Base-by-base conservation (phyloP, 2,113 vertebrate genomes). In the Megaceryle torquata region DNA sequence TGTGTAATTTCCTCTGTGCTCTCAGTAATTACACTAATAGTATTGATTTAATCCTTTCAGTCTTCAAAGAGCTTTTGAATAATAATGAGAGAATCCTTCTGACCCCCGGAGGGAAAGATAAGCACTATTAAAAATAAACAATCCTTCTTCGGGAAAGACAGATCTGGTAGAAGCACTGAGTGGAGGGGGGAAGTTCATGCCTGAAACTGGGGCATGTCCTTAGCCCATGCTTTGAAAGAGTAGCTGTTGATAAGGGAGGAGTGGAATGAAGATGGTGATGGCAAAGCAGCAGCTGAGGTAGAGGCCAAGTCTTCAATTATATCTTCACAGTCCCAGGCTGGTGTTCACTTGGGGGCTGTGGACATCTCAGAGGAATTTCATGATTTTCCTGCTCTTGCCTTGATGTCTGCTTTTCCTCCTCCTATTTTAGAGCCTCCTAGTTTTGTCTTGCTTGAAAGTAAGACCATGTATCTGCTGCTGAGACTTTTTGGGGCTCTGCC, bases 1-100 rank as follows among this genome's bases (percentile, higher is more conserved):
- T 43, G 44, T 1, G 0, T 2, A 1, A 7, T 39, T 91, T 85
- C 53, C 69, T 69, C 59, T 86, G 53, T 69, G n/a, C 28, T 82
- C 25, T 86, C 29, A 33, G 65, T 68, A 79, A 78, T 93, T 86
- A 57, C 35, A 24, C 7, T 64, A 68, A 65, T 53, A 86, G 67
- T 65, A 76, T 72, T 82, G 74, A 86, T 77, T 91, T 57, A 93
- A 95, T 94, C 70, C 51, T 67, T 81, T 84, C 85, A 64, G 75
- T 82, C 79, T 93, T 91, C 90, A 53, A 51, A 77, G 63, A 83
- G 19, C 21, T 80, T 93, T 82, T 74, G 88, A 86, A 63, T 88
- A 88, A 56, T 86, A 92, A 79, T 51, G 39, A 85, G 57, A 60
- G 79, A 82, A 85, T 93, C 67, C 48, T 76, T 5, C 82, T 76